phyloP scores from a whole-genome alignment of 2,888 invertebrate genomes.

The Yponomeuta evonymella region DNA sequence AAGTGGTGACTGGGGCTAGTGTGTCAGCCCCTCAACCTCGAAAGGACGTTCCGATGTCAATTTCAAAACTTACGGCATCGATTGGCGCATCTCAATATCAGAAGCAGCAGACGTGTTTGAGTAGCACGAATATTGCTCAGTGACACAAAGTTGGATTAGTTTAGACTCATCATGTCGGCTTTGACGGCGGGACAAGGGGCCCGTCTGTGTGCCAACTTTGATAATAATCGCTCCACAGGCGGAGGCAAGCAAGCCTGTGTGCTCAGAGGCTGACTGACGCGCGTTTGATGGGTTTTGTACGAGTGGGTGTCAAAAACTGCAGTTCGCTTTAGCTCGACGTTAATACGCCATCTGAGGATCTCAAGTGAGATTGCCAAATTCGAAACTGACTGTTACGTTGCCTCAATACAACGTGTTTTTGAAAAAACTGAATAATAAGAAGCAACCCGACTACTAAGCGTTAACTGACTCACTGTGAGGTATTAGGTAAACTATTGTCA shows the following conservation, averaged over 20 bases:
- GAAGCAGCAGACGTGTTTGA: not conserved
- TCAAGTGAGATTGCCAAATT: not conserved
- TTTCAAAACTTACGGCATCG: not conserved
- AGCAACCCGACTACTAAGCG: too few species aligned
- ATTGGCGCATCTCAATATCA: conserved; percentile 2
- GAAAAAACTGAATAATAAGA: too few species aligned
- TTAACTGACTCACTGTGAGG: too few species aligned
- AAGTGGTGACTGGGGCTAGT: not conserved
- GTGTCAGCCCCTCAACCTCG: not conserved
- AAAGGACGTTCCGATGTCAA: not conserved
- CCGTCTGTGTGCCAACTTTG: conserved; percentile 12
- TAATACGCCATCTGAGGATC: not conserved
- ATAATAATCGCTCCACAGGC: conserved; percentile 6
- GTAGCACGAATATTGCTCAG: conserved; percentile 12
- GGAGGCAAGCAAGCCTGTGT: not conserved
- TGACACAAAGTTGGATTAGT: conserved; percentile 14
- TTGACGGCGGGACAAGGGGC: conserved; percentile 6
- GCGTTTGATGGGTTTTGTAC: not conserved
- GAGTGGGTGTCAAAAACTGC: conserved; percentile 2
- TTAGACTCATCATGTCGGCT: conserved; percentile 7
- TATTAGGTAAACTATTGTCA: too few species aligned
- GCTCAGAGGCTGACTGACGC: not conserved
- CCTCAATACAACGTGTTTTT: too few species aligned
- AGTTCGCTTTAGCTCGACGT: not conserved
- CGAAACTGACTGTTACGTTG: not conserved